phyloP scores from a whole-genome alignment of 2,888 invertebrate species.

The Exephanes ischioxanthus region DNA sequence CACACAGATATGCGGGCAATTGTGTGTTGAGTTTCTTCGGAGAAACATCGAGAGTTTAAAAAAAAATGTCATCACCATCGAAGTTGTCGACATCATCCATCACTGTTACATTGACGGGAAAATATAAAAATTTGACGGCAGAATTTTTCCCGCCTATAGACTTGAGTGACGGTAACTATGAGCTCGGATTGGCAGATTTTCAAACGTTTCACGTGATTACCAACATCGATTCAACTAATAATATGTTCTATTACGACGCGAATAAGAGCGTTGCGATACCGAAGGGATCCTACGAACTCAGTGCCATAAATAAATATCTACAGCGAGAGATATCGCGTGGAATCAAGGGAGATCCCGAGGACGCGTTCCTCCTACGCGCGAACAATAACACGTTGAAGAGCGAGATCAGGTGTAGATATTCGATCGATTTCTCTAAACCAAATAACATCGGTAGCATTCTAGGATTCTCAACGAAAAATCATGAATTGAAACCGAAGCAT shows the following conservation, averaged over 20 bases:
- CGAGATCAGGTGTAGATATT: slow-evolving; percentile 21
- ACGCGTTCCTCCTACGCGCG: not conserved
- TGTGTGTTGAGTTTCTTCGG: slow-evolving; percentile 56
- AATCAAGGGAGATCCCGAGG: not conserved
- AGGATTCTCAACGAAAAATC: not conserved
- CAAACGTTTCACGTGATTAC: slow-evolving; percentile 61
- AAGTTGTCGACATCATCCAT: not conserved
- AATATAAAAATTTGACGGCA: slow-evolving; percentile 64
- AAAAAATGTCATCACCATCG: too few relatives aligned
- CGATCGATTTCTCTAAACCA: not conserved
- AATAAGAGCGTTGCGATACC: slow-evolving; percentile 49
- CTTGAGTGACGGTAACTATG: slow-evolving; percentile 40
- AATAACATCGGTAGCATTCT: not conserved
- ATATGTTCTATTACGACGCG: slow-evolving; percentile 23
- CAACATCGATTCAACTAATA: slow-evolving; percentile 51
- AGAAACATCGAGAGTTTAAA: not conserved
- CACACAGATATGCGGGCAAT: slow-evolving; percentile 37
- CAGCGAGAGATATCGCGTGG: slow-evolving; percentile 17
- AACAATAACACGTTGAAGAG: slow-evolving; percentile 27
- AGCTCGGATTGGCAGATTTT: slow-evolving; percentile 53
- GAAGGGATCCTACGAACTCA: slow-evolving; percentile 63
- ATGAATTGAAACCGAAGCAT: not conserved
- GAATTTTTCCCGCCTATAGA: slow-evolving; percentile 63
- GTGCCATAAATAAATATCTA: slow-evolving; percentile 49
- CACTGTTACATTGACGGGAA: slow-evolving; percentile 73